These are phyloP conservation scores for Lutjanus erythropterus DNA, from an alignment of 2,113 vertebrate species.

Conservation along the genomic window DNA sequence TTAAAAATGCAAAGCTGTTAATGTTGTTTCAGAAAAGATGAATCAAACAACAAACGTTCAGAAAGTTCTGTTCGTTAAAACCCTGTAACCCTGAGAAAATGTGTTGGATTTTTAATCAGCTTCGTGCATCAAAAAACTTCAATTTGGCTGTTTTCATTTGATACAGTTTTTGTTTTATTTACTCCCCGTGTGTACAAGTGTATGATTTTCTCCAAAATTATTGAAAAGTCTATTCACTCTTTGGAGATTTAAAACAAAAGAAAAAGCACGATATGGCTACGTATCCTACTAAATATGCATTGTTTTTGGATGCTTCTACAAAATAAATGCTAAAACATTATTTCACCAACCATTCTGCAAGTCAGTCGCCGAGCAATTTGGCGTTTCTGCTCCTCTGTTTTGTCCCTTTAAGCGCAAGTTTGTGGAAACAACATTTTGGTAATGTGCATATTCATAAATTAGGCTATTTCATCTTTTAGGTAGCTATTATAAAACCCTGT, in stretches of 20 bases:
- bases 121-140: conserved; percentile 35
- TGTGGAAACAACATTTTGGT: conserved; percentile 68
- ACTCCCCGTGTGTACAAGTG: conserved; percentile 5
- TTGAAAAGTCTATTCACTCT: background rate
- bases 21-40: conserved; percentile 25
- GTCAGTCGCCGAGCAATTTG: conserved; percentile 23
- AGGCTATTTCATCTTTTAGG: conserved; percentile 45
- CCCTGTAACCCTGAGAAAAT: conserved; percentile 80
- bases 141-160: conserved; percentile 39
- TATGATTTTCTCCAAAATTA: background rate
- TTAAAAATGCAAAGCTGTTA: conserved; percentile 20
- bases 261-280: conserved; percentile 57
- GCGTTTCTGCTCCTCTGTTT: conserved; percentile 14
- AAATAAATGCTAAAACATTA: conserved; percentile 50
- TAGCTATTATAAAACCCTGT: conserved; percentile 73
- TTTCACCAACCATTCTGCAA: conserved; percentile 17
- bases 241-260: conserved; percentile 12
- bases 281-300: conserved; percentile 49
- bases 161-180: background rate
- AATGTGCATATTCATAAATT: conserved; percentile 73
- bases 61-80: conserved; percentile 54
- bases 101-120: conserved; percentile 47
- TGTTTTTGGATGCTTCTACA: conserved; percentile 31
- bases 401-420: conserved; percentile 45
- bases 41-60: conserved; percentile 22